Evolutionary conservation across 2,888 invertebrate species (phyloP).

Genomic region (Nymphalis polychloros): DNA sequence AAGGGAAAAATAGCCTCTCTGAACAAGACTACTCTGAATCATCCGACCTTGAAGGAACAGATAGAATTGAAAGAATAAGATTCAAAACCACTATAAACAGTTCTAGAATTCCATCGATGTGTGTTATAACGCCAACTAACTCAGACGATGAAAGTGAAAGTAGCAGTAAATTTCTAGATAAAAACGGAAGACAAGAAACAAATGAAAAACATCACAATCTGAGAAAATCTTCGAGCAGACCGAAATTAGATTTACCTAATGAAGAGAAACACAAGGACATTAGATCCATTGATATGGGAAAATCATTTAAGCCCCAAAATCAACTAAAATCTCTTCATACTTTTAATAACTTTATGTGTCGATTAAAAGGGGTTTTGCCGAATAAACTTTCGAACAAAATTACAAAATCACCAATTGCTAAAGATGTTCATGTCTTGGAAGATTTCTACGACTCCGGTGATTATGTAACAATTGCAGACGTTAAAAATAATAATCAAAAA

Average conservation of each 20-base stretch:
- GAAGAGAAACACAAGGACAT: slow-evolving; percentile 61
- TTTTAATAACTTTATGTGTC: slow-evolving; percentile 87
- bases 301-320: slow-evolving; percentile 51
- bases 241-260: slow-evolving; percentile 68
- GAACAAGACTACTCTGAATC: slow-evolving; percentile 93
- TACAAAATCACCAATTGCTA: slow-evolving; percentile 69
- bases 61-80: slow-evolving; percentile 91
- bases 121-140: slow-evolving; percentile 93
- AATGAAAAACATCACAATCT: slow-evolving; percentile 50
- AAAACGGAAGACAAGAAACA: slow-evolving; percentile 48
- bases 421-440: slow-evolving; percentile 72
- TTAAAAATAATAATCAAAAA: slow-evolving; percentile 89
- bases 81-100: slow-evolving; percentile 93
- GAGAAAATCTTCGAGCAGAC: slow-evolving; percentile 57
- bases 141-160: slow-evolving; percentile 91
- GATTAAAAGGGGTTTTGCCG: slow-evolving; percentile 85
- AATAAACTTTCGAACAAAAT: slow-evolving; percentile 70
- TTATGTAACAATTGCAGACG: slow-evolving; percentile 93
- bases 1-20: slow-evolving; percentile 85
- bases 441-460: slow-evolving; percentile 86
- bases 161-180: slow-evolving; percentile 59
- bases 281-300: slow-evolving; percentile 47
- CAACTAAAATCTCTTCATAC: slow-evolving; percentile 79
- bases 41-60: slow-evolving; percentile 93
- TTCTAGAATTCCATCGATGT: slow-evolving; percentile 94